These are phyloP conservation scores for Tethea ocularis DNA, from an alignment of 2,888 invertebrate genomes.

Conservation along the genomic window DNA sequence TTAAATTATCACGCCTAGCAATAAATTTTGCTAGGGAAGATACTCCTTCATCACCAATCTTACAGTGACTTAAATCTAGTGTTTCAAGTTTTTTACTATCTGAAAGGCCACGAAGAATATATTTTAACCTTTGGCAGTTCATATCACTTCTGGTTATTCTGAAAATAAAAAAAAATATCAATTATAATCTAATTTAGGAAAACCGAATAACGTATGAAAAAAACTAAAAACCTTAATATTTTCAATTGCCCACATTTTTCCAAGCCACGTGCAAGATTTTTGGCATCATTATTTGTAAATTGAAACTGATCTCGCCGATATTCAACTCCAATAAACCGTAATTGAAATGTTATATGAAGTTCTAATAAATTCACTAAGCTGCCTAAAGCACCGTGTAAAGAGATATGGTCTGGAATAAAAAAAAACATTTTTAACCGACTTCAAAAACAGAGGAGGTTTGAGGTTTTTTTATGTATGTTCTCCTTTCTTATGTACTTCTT, in stretches of 20 bases:
- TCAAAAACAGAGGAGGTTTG: too few relatives aligned
- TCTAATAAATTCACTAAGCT: constrained; percentile 71
- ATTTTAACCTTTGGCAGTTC: constrained; percentile 74
- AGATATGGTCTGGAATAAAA: constrained; percentile 72
- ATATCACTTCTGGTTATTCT: constrained; percentile 77
- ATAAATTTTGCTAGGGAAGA: constrained; percentile 84
- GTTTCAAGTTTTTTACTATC: constrained; percentile 74
- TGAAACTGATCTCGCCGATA: constrained; percentile 77
- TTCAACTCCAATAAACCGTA: constrained; percentile 60
- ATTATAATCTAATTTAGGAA: background rate
- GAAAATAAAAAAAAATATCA: constrained; percentile 20
- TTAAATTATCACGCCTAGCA: constrained; percentile 71
- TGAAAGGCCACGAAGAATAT: constrained; percentile 68
- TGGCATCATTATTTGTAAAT: constrained; percentile 78
- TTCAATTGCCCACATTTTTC: constrained; percentile 69
- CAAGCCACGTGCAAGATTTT: constrained; percentile 69
- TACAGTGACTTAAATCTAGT: constrained; percentile 86
- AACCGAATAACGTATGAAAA: background rate
- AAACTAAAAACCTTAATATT: constrained; percentile 54
- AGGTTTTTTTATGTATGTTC: too few relatives aligned
- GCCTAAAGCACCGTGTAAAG: constrained; percentile 75
- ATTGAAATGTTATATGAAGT: constrained; percentile 72
- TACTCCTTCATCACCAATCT: constrained; percentile 84
- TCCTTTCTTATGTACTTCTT: too few relatives aligned
- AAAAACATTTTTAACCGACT: too few relatives aligned